phyloP scores from a whole-genome alignment of 2,797 vertebrate genomes.

The Erpetoichthys calabaricus region DNA sequence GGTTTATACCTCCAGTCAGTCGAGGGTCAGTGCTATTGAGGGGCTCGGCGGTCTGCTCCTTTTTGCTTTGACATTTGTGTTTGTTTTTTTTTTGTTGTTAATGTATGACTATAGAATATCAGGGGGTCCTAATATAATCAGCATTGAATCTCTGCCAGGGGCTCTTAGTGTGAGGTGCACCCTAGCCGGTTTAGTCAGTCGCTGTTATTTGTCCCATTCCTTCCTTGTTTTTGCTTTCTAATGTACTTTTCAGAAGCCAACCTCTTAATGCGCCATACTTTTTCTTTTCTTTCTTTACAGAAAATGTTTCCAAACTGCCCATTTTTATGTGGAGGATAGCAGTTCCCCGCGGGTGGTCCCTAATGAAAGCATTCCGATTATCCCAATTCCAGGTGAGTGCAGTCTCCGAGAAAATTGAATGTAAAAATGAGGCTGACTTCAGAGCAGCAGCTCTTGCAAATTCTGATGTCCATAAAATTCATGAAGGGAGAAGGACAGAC shows the following conservation, averaged over 20 bases:
- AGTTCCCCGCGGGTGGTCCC: conserved; percentile 87
- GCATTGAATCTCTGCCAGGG: conserved; percentile 8
- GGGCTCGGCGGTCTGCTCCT: too few species aligned
- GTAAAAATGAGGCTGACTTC: too few species aligned
- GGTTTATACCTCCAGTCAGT: too few species aligned
- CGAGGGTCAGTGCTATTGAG: too few species aligned
- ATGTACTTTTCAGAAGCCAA: neutral
- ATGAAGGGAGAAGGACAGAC: too few species aligned
- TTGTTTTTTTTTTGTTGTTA: conserved; percentile 16
- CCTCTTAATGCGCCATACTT: conserved; percentile 7
- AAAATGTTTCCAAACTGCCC: conserved; percentile 96
- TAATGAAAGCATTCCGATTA: conserved; percentile 89
- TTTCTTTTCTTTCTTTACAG: conserved; percentile 49
- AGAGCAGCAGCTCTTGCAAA: conserved; percentile 6
- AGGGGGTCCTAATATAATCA: conserved; percentile 6
- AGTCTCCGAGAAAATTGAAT: neutral
- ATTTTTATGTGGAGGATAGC: conserved; percentile 97
- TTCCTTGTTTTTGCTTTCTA: neutral
- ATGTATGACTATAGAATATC: conserved; percentile 12
- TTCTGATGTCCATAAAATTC: neutral
- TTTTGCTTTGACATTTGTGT: conserved; percentile 12
- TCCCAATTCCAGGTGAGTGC: conserved; percentile 83
- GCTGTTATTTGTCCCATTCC: conserved; percentile 2
- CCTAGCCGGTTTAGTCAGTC: too few species aligned
- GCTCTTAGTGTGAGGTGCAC: neutral